phyloP scores from a whole-genome alignment of 2,888 invertebrate genomes.

The Drepana falcataria region DNA sequence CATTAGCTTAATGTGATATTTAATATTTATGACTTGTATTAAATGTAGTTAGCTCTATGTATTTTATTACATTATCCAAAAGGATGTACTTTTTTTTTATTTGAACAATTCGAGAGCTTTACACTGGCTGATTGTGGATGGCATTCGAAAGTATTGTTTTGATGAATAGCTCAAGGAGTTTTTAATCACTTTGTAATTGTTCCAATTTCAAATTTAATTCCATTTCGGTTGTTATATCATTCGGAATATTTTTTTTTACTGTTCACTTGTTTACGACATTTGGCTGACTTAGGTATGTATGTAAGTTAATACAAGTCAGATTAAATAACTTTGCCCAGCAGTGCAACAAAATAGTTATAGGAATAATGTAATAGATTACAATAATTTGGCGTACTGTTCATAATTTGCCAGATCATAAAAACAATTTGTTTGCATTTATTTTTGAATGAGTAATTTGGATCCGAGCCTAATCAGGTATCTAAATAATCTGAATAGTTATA shows the following conservation, averaged over 20 bases:
- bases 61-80: slow-evolving; percentile 42
- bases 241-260: no score
- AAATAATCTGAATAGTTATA: slow-evolving; percentile 31
- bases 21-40: slow-evolving; percentile 71
- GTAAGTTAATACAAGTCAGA: no score
- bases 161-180: no score
- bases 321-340: no score
- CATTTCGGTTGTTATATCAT: no score
- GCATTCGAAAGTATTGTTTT: background rate
- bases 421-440: slow-evolving; percentile 60
- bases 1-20: slow-evolving; percentile 77
- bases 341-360: no score
- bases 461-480: slow-evolving; percentile 54
- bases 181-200: no score
- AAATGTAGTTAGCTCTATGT: slow-evolving; percentile 56
- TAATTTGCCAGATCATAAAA: slow-evolving; percentile 35
- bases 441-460: slow-evolving; percentile 46
- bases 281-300: no score
- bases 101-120: slow-evolving; percentile 22
- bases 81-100: slow-evolving; percentile 35
- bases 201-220: no score
- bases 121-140: slow-evolving; percentile 1
- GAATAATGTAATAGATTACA: background rate
- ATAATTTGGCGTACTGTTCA: slow-evolving; percentile 6
- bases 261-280: no score